Base-by-base conservation (phyloP, 2,797 vertebrate species). In the Cirrhinus molitorella region DNA sequence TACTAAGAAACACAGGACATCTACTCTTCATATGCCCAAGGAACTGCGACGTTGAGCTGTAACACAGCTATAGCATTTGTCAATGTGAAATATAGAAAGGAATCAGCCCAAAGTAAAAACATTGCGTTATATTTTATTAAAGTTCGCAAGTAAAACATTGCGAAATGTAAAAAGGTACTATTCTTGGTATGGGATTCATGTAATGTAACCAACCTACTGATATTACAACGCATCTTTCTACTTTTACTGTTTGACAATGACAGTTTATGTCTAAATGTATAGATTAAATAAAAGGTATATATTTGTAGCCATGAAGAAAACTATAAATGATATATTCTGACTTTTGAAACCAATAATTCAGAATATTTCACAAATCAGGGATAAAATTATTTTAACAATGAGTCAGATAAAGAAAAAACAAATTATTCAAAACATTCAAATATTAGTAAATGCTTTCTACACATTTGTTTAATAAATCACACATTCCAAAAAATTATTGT, bases 1-100 rank as follows among this genome's bases (percentile, higher is more conserved):
- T 96, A 96, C 91, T 98, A 89, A 96, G 34, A n/a, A 88, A 76
- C 81, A 34, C 10, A 61, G 43, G 31, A 10, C 55, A 45, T 73
- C 75, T 37, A 37, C 45, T 57, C 61, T 70, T 53, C 5, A 84
- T 65, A 25, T 85, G 85, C 90, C 90, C 83, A 81, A 85, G 71
- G 77, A 88, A 90, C 93, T 95, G 94, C 94, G 89, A 88, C 77
- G 53, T 80, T 14, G 0, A 89, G 89, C 86, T 85, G 84, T 92
- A 78, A 47, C 73, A 65, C 78, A 88, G 90, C 91, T 92, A 84
- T 68, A 85, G 78, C 82, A 71, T 88, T 88, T 68, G 45, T 80
- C 59, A 88, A 81, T 77, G 85, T 86, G 79, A 86, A 81, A 83
- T 37, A 83, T 53, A 49, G 66, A 65, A 67, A 63, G 51, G 23